These are phyloP conservation scores for Aramus guarauna DNA, from an alignment of 2,113 vertebrate species.

Conservation along the genomic window DNA sequence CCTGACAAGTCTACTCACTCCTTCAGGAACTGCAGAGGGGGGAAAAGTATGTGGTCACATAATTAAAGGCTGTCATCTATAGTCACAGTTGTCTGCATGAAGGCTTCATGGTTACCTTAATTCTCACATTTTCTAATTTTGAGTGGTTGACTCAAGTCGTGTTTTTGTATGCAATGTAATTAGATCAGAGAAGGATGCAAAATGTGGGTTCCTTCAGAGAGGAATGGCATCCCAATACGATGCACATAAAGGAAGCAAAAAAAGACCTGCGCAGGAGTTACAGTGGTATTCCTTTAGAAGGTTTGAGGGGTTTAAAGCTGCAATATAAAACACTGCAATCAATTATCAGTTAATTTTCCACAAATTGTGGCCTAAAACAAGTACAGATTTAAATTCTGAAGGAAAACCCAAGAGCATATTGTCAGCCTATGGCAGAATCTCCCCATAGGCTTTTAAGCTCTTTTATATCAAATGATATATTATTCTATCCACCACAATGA, in stretches of 20 bases:
- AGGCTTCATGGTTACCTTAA: background rate
- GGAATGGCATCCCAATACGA: background rate
- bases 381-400: background rate
- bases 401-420: background rate
- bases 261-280: background rate
- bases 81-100: background rate
- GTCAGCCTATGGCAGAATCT: background rate
- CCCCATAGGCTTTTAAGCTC: background rate
- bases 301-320: background rate
- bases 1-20: background rate
- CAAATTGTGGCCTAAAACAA: background rate
- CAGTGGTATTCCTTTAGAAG: background rate
- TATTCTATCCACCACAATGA: background rate
- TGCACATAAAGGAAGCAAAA: background rate
- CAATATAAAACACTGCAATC: background rate
- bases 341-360: background rate
- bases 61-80: constrained; percentile 4
- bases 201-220: background rate
- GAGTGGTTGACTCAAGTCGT: background rate
- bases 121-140: background rate
- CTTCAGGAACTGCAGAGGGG: background rate
- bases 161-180: background rate
- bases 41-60: background rate
- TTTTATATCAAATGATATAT: background rate
- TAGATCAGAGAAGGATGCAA: background rate